phyloP scores from a whole-genome alignment of 2,797 vertebrate genomes.

The Pteropus rufus region DNA sequence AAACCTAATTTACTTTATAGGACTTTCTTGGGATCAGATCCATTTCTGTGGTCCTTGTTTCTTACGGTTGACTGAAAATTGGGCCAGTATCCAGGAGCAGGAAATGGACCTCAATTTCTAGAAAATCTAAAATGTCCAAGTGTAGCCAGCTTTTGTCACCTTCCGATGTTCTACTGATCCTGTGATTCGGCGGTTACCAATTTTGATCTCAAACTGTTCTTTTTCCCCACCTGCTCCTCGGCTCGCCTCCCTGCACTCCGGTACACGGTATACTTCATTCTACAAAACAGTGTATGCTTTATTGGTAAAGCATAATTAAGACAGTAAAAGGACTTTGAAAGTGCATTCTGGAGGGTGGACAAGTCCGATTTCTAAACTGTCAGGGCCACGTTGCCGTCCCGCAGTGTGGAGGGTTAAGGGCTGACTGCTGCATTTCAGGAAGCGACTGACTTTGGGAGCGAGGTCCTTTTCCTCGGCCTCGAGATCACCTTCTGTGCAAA shows the following conservation, averaged over 20 bases:
- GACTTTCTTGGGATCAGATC: not conserved
- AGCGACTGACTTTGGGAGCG: not conserved
- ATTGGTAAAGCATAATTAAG: not conserved
- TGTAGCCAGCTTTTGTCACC: not conserved
- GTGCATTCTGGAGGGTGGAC: not conserved
- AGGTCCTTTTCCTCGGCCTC: too few relatives aligned
- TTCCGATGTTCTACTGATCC: not conserved
- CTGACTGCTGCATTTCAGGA: too few relatives aligned
- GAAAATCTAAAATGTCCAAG: not conserved
- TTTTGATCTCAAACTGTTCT: not conserved
- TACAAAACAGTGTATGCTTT: not conserved
- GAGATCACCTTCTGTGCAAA: not conserved
- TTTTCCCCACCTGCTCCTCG: not conserved
- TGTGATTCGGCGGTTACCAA: not conserved
- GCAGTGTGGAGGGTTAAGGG: accelerated
- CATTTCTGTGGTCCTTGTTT: not conserved
- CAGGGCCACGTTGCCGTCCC: not conserved
- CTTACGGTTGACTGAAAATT: not conserved
- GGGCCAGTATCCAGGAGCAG: not conserved
- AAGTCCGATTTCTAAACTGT: not conserved
- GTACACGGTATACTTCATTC: too few relatives aligned
- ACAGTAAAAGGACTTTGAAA: not conserved
- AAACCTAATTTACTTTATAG: not conserved
- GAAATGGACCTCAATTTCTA: not conserved
- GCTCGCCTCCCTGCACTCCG: not conserved